Evolutionary conservation across 2,797 vertebrate species (phyloP).

Genomic region (Pangasius djambal): DNA sequence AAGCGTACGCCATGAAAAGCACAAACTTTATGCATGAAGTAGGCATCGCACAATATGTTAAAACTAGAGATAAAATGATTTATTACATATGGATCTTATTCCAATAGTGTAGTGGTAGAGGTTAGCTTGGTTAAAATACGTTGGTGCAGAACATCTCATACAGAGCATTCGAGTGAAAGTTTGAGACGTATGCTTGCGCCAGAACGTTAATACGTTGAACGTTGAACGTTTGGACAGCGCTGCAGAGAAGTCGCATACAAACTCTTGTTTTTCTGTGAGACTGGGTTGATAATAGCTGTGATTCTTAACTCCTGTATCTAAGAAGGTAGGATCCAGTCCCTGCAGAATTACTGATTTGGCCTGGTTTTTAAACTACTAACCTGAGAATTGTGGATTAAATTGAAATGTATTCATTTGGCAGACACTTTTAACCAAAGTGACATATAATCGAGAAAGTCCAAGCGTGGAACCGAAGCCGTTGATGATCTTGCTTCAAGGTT

Average conservation of each 20-base stretch:
- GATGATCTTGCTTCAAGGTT: background rate
- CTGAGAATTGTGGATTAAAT: background rate
- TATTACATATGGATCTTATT: background rate
- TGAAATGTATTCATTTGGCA: background rate
- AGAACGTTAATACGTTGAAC: background rate
- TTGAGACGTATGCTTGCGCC: background rate
- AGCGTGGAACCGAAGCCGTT: too few relatives aligned
- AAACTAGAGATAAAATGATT: background rate
- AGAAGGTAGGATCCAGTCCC: background rate
- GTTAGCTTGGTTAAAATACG: background rate
- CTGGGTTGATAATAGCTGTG: background rate
- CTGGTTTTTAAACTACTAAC: background rate
- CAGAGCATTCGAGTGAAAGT: background rate
- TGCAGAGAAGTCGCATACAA: background rate
- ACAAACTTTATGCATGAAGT: background rate
- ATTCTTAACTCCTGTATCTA: background rate
- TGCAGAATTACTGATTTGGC: too few relatives aligned
- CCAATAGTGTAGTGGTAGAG: background rate
- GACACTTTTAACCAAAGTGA: conserved; percentile 4
- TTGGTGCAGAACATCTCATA: background rate
- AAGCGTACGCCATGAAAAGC: background rate
- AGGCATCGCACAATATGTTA: background rate
- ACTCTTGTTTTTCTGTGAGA: background rate
- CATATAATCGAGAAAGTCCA: background rate
- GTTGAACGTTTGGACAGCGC: background rate